Base-by-base conservation (phyloP, 2,113 vertebrate species). In the Pipa parva region DNA sequence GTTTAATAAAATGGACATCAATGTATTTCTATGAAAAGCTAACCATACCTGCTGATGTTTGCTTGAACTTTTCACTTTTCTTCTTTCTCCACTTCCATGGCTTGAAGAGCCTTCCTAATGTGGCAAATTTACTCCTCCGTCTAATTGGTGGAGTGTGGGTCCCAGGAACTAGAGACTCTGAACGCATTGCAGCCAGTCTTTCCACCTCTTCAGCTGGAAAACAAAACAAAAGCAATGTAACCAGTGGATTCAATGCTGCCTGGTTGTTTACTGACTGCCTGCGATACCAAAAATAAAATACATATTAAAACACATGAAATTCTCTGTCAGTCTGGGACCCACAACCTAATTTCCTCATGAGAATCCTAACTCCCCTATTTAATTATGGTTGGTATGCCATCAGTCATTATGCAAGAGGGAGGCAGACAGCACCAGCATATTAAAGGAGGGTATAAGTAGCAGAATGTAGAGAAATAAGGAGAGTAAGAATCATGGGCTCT, bases 41-140 rank as follows among this genome's bases (percentile, higher is more conserved):
- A 8, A 20, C 36, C 60, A 66, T 91, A 99, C 97, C 97, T 79
- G 96, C 94, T 48, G 96, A 98, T 1, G 95, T 97, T 76, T 98
- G 97, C 76, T 97, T 98, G 77, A 99, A 98, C 83, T 95, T 97
- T 72, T 99, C 96, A 1, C 96, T 99, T 90, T 98, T 98, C 91
- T 96, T 98, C 93, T 99, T 99, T 82, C 96, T 93, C 97, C 97
- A 99, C 70, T 98, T 98, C 97, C 97, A 99, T 18, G 97, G 97
- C 74, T 98, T 99, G 83, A 99, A 95, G 75, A 99, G 83, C 71
- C 95, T 92, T 29, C 95, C 94, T 1, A 99, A 86, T 59, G 92
- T 93, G 71, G 95, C 93, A 64, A 99, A 94, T 76, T 96, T 97
- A 87, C 97, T 99, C 75, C 93, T 90, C 65, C 90, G 88, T 33